phyloP scores from a whole-genome alignment of 2,888 invertebrate species.

The Erebia aethiops region DNA sequence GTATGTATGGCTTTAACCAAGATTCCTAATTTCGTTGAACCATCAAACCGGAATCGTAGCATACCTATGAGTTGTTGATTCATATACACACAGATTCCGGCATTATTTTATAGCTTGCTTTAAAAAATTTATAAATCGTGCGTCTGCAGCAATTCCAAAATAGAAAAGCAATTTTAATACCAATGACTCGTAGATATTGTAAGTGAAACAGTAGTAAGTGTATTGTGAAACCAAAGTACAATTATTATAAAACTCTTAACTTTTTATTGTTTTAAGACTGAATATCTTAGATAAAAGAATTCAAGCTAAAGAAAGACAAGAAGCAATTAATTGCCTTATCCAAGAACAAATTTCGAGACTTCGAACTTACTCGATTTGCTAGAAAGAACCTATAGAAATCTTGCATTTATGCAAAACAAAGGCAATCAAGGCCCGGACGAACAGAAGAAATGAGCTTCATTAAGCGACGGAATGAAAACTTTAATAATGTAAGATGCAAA shows the following conservation, averaged over 20 bases:
- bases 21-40: neutral
- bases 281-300: conserved; percentile 7
- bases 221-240: neutral
- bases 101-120: neutral
- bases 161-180: neutral
- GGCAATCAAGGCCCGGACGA: conserved; percentile 81
- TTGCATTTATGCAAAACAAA: conserved; percentile 83
- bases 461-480: conserved; percentile 83
- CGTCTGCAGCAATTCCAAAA: neutral
- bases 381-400: conserved; percentile 80
- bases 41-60: neutral
- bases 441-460: conserved; percentile 84
- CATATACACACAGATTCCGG: neutral
- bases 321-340: conserved; percentile 69
- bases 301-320: conserved; percentile 47
- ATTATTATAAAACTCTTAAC: neutral
- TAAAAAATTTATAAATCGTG: neutral
- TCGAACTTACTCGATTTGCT: conserved; percentile 73
- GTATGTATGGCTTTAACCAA: too few species aligned
- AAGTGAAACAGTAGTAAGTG: too few species aligned
- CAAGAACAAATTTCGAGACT: conserved; percentile 70
- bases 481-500: conserved; percentile 84
- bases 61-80: neutral
- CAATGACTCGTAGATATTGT: too few species aligned
- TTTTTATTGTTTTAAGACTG: neutral